Evolutionary conservation across 2,113 vertebrate genomes (phyloP), one percentile per base, ranked within the genome.

Genomic region (Charina bottae): DNA sequence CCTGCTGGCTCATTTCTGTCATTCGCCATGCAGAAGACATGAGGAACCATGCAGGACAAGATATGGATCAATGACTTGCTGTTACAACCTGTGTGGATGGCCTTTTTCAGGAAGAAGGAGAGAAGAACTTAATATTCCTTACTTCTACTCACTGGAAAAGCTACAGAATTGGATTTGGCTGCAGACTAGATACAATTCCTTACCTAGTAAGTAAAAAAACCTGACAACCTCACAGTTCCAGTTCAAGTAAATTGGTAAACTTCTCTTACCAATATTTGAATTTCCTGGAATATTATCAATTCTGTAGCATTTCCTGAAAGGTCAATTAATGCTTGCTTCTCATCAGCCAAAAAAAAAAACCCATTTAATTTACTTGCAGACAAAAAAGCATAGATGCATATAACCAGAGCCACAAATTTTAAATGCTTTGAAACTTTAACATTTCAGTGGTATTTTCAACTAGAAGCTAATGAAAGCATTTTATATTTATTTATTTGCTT

Each of bases 381-480:
- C 12, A 92, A 90, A 88, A 26, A 49, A 33, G 21, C 10, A 49
- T 9, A 28, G 24, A 24, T 33, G 60, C 37, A 1, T 0, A 19
- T 54, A 92, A 92, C 93, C 83, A 87, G 94, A 96, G 64, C 19
- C 54, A 90, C 93, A 68, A 56, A 28, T 91, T 93, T 94, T 42
- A 87, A 95, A 94, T 68, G 53, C 42, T 91, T 93, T 92, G 89
- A 64, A 93, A 72, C 86, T 89, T 84, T 92, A 83, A 95, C 94
- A 89, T 97, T 97, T 95, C 95, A 94, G 93, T 54, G 85, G 93
- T 94, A 94, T 95, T 97, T 86, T 85, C 60, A 96, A 91, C 93
- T 96, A 95, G 56, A 42, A 94, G 88, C 94, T 96, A 96, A 96
- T 95, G 93, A 94, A 92, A 96, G 96, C 95, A 84, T 94, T 94